phyloP scores from a whole-genome alignment of 2,797 vertebrate species.

The Rhadinocentrus ornatus region DNA sequence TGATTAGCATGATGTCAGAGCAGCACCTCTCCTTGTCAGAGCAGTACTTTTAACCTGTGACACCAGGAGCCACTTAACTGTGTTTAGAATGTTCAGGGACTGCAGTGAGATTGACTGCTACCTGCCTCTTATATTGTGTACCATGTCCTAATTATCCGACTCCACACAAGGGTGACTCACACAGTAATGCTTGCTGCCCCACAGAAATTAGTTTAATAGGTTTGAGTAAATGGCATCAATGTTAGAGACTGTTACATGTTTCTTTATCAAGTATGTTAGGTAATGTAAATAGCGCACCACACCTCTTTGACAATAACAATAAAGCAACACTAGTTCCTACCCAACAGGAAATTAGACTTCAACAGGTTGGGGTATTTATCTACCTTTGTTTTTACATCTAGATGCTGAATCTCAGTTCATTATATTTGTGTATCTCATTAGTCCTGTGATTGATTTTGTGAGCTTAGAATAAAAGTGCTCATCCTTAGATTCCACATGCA shows the following conservation, averaged over 20 bases:
- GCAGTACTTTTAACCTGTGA: too few relatives aligned
- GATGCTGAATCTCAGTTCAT: conserved; percentile 73
- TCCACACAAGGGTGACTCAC: conserved; percentile 12
- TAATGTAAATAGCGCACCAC: conserved; percentile 50
- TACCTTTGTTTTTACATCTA: conserved; percentile 69
- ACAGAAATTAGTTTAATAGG: conserved; percentile 14
- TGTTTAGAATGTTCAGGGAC: too few relatives aligned
- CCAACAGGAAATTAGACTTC: conserved; percentile 59
- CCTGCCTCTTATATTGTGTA: neutral
- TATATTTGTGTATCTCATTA: conserved; percentile 77
- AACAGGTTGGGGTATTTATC: conserved; percentile 72
- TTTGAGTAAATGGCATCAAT: conserved; percentile 25
- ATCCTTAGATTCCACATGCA: conserved; percentile 52
- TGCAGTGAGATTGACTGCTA: too few relatives aligned
- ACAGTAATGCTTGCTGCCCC: conserved; percentile 11
- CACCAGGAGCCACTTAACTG: too few relatives aligned
- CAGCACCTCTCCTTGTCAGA: too few relatives aligned
- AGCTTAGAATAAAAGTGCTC: conserved; percentile 57
- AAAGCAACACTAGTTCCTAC: conserved; percentile 30
- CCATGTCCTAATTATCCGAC: too few relatives aligned
- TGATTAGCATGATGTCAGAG: too few relatives aligned
- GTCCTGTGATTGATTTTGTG: conserved; percentile 71
- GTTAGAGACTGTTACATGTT: conserved; percentile 9
- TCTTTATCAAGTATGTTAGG: conserved; percentile 35
- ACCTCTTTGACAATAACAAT: conserved; percentile 54